Conservation (phyloP, 2,888 invertebrate species). For the Limnephilus lunatus region DNA sequence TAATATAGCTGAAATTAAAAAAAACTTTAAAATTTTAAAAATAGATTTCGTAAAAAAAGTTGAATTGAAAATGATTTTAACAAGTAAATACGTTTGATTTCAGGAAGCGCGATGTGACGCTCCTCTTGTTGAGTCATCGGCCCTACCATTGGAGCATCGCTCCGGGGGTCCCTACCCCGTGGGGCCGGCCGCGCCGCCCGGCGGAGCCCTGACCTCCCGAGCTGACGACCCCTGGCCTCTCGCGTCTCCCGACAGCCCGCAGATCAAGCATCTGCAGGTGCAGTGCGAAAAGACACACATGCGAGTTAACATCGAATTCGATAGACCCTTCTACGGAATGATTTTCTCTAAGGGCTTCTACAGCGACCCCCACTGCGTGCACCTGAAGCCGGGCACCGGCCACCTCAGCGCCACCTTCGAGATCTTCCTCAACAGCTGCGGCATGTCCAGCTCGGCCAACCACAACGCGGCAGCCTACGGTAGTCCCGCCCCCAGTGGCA, state of each 20-base stretch:
- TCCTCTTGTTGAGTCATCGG: constrained; percentile 87
- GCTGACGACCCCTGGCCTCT: constrained; percentile 93
- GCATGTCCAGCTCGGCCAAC: constrained; percentile 95
- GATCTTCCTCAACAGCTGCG: constrained; percentile 94
- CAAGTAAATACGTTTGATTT: constrained; percentile 68
- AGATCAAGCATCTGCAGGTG: constrained; percentile 94
- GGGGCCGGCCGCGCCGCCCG: constrained; percentile 79
- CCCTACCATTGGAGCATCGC: constrained; percentile 88
- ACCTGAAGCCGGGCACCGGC: constrained; percentile 93
- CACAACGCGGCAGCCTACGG: constrained; percentile 91
- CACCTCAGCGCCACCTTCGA: constrained; percentile 95
- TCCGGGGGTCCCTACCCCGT: constrained; percentile 84
- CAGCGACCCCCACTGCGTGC: constrained; percentile 94
- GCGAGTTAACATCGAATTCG: constrained; percentile 96
- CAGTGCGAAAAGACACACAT: constrained; percentile 97
- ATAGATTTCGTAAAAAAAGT: neutral
- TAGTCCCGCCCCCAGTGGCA: constrained; percentile 93
- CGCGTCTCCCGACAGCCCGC: constrained; percentile 92
- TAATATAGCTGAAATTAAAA: neutral
- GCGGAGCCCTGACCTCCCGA: constrained; percentile 75
- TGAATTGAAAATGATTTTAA: neutral
- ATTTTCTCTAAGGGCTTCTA: constrained; percentile 97
- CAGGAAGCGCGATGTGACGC: constrained; percentile 88
- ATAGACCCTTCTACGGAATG: constrained; percentile 96
- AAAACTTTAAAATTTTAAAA: neutral